Evolutionary conservation across 2,888 invertebrate species (phyloP).

Genomic region (Drosophila sordidula): DNA sequence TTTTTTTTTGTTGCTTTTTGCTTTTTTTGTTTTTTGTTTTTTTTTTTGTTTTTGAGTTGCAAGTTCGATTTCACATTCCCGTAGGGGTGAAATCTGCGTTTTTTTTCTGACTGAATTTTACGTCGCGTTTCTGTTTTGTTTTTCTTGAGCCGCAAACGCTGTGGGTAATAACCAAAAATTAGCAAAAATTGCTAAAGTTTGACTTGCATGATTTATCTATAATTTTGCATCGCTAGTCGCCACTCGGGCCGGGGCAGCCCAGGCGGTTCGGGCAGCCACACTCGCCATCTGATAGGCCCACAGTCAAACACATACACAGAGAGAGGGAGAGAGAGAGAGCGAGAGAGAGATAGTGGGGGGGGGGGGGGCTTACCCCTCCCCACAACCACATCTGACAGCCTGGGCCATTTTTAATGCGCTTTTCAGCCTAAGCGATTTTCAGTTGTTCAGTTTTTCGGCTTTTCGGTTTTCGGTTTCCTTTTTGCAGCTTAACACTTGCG

Average conservation of each 20-base stretch:
- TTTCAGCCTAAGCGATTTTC: conserved; percentile 64
- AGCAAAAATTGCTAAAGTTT: conserved; percentile 82
- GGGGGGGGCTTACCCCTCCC: conserved; percentile 8
- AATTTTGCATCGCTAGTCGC: conserved; percentile 76
- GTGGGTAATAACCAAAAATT: conserved; percentile 82
- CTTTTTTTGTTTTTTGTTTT: not conserved
- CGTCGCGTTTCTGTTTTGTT: conserved; percentile 55
- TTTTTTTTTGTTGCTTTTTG: too few relatives aligned
- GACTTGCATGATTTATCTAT: conserved; percentile 82
- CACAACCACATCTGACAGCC: conserved; percentile 59
- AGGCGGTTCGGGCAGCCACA: conserved; percentile 50
- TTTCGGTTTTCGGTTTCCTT: conserved; percentile 56
- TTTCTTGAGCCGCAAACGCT: conserved; percentile 57
- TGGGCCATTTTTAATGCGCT: conserved; percentile 78
- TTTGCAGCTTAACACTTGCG: conserved; percentile 81
- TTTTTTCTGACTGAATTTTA: conserved; percentile 23
- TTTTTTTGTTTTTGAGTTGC: conserved; percentile 43
- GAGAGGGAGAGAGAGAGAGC: not conserved
- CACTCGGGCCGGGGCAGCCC: conserved; percentile 44
- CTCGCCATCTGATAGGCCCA: conserved; percentile 76
- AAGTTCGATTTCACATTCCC: conserved; percentile 81
- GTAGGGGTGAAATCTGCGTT: conserved; percentile 79
- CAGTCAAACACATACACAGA: conserved; percentile 59
- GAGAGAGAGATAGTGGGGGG: too few relatives aligned
- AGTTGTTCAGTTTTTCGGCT: conserved; percentile 51